Evolutionary conservation across 2,113 vertebrate genomes (phyloP), one percentile per base, ranked within the genome.

Genomic region (Muscicapa adusta): DNA sequence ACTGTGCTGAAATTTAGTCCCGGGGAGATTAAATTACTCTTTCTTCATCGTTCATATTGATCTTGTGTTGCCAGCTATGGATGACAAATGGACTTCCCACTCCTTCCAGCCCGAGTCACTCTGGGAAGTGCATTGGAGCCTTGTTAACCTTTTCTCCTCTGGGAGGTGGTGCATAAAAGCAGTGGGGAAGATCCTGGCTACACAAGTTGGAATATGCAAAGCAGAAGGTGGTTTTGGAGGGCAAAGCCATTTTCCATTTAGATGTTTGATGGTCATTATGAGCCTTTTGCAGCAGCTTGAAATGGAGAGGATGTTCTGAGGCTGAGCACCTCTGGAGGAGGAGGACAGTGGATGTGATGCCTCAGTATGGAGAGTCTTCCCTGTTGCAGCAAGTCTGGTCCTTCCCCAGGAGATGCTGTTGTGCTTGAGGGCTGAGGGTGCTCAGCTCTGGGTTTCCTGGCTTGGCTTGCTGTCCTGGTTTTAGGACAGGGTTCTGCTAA

Each of bases 11-110:
- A 94, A 70, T 90, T 58, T 74, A 80, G 77, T 95, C 72, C 58
- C 13, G 1, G 43, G 45, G 91, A 85, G 85, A 86, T 74, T 43
- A 77, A 94, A 93, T 94, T 77, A 48, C 94, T 87, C 56, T 38
- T 70, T 83, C 43, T 88, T 79, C 68, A 51, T 75, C 8, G 8
- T 76, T 85, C 33, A 5, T 81, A 96, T 91, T 7, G 70, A 93
- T 97, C 38, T 42, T 12, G 5, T 62, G 38, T 85, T 88, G 67
- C 81, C n/a, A 60, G 47, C 91, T 83, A 66, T 33, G 67, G 91
- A 76, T 94, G 72, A 95, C 78, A 96, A 88, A 94, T 93, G 85
- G 85, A 85, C 81, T 94, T 85, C 51, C 42, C 56, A 20, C 85
- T 93, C 85, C 34, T 60, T 73, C 58, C 67, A 85, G 56, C 78